Conservation (phyloP, 2,888 invertebrate species). For the Thymelicus acteon region DNA sequence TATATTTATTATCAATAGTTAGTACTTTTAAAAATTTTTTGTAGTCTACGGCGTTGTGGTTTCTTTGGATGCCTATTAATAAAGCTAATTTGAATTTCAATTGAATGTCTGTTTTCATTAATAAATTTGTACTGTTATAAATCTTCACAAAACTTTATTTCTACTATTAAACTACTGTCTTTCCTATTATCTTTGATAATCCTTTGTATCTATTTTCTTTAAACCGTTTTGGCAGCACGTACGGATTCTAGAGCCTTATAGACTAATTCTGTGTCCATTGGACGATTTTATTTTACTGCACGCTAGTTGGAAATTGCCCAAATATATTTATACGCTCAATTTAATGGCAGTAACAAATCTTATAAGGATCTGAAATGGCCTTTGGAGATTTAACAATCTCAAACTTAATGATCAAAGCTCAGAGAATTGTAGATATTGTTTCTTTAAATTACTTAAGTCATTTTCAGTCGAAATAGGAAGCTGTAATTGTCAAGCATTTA, state of each 20-base stretch:
- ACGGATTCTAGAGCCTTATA: constrained; percentile 15
- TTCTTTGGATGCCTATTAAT: too few relatives aligned
- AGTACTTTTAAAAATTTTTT: too few relatives aligned
- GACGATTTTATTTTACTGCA: constrained; percentile 24
- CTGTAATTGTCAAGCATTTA: too few relatives aligned
- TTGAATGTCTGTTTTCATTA: too few relatives aligned
- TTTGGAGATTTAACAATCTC: constrained; percentile 11
- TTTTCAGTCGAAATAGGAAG: too few relatives aligned
- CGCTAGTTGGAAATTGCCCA: constrained; percentile 35
- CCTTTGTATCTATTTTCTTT: constrained; percentile 27
- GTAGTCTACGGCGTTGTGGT: too few relatives aligned
- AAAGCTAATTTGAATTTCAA: too few relatives aligned
- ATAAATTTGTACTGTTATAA: not conserved
- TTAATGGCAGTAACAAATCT: constrained; percentile 30
- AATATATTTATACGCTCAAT: constrained; percentile 34
- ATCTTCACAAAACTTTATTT: not conserved
- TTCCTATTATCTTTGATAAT: constrained; percentile 23
- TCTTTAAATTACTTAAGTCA: too few relatives aligned
- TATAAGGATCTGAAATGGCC: constrained; percentile 20
- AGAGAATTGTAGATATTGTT: not conserved
- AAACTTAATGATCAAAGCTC: constrained; percentile 6
- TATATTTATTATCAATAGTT: too few relatives aligned
- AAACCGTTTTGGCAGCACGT: constrained; percentile 31
- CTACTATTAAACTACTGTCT: not conserved
- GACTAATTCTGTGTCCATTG: constrained; percentile 28